A percentile compares a stretch with the other conserved stretches of the same genome.
Conservation (phyloP, 1,140 invertebrate species). For the Drosophila bocqueti region DNA sequence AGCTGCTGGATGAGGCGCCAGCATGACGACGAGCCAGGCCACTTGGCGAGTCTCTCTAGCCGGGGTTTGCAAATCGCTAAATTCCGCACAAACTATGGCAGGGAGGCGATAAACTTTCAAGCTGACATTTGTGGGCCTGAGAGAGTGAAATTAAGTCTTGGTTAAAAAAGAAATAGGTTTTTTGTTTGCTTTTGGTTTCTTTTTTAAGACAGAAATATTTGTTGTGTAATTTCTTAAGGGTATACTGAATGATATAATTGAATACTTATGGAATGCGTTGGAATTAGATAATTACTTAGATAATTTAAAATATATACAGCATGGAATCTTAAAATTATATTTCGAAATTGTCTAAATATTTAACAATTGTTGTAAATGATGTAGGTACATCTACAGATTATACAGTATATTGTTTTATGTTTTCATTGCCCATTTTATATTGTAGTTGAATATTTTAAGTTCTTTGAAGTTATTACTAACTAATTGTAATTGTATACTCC, state of each 20-base stretch:
- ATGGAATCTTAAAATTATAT: too few species aligned
- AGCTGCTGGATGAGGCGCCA: conserved; percentile 19
- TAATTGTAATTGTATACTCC: too few species aligned
- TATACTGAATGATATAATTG: not conserved
- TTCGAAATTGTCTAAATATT: too few species aligned
- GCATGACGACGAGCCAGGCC: conserved; percentile 27
- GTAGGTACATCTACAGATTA: too few species aligned
- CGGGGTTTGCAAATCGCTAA: conserved; percentile 6
- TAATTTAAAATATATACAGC: too few species aligned
- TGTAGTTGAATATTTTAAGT: not conserved
- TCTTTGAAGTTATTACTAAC: too few species aligned
- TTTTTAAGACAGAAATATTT: not conserved
- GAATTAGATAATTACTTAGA: too few species aligned
- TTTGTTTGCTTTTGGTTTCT: not conserved
- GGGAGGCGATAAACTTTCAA: conserved; percentile 7
- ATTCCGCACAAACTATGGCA: conserved; percentile 11
- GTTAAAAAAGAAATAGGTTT: not conserved
- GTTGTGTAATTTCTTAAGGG: not conserved
- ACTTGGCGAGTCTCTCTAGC: conserved; percentile 8
- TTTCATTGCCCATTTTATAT: too few species aligned
- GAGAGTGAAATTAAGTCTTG: conserved; percentile 1
- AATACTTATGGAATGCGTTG: not conserved
- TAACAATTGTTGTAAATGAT: too few species aligned
- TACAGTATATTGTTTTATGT: too few species aligned
- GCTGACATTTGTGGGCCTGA: conserved; percentile 3